Percentiles rank a stretch among this genome's conserved stretches.
phyloP scores from a whole-genome alignment of 2,113 vertebrate species.

The Gymnocephalus cernua region DNA sequence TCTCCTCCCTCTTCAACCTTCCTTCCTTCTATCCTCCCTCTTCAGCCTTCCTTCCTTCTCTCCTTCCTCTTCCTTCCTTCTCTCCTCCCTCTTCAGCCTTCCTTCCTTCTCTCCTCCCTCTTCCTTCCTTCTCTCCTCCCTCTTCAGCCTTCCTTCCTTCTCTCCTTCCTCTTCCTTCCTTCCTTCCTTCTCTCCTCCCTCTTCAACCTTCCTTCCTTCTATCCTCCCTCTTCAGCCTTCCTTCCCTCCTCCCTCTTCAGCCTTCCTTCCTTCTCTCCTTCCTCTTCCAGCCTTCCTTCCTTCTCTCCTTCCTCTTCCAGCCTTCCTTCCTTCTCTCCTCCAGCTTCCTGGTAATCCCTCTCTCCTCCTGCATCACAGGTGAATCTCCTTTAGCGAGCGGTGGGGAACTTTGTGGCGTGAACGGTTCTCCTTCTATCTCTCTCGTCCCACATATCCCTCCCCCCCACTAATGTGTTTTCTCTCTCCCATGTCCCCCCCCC shows the following conservation, averaged over 20 bases:
- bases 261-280: not conserved
- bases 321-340: constrained; percentile 2
- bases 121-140: too few species aligned
- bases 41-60: not conserved
- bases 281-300: too few species aligned
- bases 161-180: constrained; percentile 18
- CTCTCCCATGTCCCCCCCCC: constrained; percentile 28
- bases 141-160: constrained; percentile 31
- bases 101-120: constrained; percentile 22
- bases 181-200: not conserved
- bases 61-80: not conserved
- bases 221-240: not conserved
- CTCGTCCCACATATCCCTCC: constrained; percentile 25
- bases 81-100: not conserved
- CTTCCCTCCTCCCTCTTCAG: not conserved
- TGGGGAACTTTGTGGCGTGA: constrained; percentile 11
- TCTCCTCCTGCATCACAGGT: constrained; percentile 60
- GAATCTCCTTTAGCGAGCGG: constrained; percentile 38
- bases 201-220: not conserved
- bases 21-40: too few species aligned
- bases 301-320: constrained; percentile 16
- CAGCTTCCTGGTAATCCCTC: constrained; percentile 37
- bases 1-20: not conserved
- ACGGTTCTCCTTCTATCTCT: constrained; percentile 47
- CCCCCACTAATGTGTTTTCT: constrained; percentile 67